Conservation (phyloP, 2,113 vertebrate species). For the Platichthys flesus region DNA sequence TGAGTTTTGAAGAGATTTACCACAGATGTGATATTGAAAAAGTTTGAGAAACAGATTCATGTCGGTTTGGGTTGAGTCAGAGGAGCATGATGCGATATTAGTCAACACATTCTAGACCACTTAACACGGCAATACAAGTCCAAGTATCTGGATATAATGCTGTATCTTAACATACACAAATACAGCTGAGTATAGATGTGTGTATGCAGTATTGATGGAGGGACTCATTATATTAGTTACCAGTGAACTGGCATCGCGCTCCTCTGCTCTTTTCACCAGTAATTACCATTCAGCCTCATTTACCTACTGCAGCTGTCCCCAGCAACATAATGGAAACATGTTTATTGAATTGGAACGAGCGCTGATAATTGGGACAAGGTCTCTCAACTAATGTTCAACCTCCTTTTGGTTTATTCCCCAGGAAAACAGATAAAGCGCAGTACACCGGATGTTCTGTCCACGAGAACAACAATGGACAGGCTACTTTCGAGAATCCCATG, state of each 20-base stretch:
- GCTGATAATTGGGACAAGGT: constrained; percentile 52
- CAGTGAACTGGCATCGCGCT: constrained; percentile 23
- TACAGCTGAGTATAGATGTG: not conserved
- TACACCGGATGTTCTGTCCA: constrained; percentile 97
- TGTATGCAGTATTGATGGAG: not conserved
- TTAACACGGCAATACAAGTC: constrained; percentile 10
- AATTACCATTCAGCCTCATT: constrained; percentile 63
- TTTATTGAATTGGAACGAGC: constrained; percentile 51
- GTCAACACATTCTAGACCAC: constrained; percentile 25
- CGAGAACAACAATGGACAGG: constrained; percentile 99
- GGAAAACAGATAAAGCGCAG: constrained; percentile 97
- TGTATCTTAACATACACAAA: not conserved
- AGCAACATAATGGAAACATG: constrained; percentile 49
- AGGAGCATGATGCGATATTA: constrained; percentile 54
- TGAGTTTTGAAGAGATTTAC: constrained; percentile 19
- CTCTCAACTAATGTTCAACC: constrained; percentile 48
- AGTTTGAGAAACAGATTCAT: constrained; percentile 33
- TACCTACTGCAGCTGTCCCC: constrained; percentile 56
- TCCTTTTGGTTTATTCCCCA: constrained; percentile 57
- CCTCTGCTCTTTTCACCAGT: constrained; percentile 52
- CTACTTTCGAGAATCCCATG: constrained; percentile 99
- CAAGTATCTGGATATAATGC: not conserved
- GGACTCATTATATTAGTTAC: constrained; percentile 51
- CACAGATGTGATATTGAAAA: constrained; percentile 3
- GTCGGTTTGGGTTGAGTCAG: constrained; percentile 28